Base-by-base conservation (phyloP, 2,797 vertebrate species). In the Sebastes kiyomatsui region DNA sequence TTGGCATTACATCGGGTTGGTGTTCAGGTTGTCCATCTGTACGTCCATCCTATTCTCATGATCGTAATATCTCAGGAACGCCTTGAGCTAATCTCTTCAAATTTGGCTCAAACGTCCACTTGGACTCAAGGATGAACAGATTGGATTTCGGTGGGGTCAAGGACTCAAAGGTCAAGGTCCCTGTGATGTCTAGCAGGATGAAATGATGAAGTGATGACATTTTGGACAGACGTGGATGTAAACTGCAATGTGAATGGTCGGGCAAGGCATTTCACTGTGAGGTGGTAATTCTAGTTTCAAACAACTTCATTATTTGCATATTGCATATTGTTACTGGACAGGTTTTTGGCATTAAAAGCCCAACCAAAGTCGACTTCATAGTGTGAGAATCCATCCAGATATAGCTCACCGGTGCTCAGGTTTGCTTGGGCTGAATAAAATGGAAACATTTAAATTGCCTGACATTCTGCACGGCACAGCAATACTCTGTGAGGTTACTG, bases 381-480 rank as follows among this genome's bases (percentile, higher is more conserved):
- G 18, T 12, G 20, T 61, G 54, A 58, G 13, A 13, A 33, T 78
- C 14, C n/a, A 28, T n/a, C 22, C n/a, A 33, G 13, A 56, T 52
- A 23, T 75, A 30, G 72, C 65, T 66, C 38, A 33, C 16, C 4
- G 6, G 28, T 12, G 28, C 46, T 35, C 32, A 38, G 27, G 61
- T 52, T 76, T 54, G 54, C 61, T 64, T 20, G 27, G 8, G 25
- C 25, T 33, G 38, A 71, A 67, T 56, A 27, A 70, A 62, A 72
- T 22, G 35, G 23, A 46, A 55, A 68, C 60, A 30, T 42, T 82
- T 58, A 27, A 77, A 70, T 18, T 32, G 11, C 49, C 33, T 38
- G 66, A 70, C 61, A 65, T 75, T 60, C 56, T 79, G 81, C 75
- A 71, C 2, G 1, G 28, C 75, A 52, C 75, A 79, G 81, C 71